Evolutionary conservation across 2,888 invertebrate species (phyloP).

Genomic region (Belgica antarctica): DNA sequence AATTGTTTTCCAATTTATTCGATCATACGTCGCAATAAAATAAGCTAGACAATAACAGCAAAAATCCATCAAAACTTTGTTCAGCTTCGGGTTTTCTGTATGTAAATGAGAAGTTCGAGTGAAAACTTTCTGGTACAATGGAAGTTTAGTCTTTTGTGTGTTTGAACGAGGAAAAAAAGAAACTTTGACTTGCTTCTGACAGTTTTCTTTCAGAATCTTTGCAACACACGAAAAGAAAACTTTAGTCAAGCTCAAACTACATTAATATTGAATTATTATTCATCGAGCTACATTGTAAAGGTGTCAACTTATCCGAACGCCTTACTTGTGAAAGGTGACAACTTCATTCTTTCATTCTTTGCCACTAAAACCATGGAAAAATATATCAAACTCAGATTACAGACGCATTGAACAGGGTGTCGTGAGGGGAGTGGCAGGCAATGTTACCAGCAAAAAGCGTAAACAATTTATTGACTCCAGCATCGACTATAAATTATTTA

Average conservation of each 20-base stretch:
- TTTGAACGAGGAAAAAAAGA: too few species aligned
- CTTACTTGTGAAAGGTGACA: neutral
- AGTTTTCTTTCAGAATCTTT: slow-evolving; percentile 5
- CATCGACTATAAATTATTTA: slow-evolving; percentile 11
- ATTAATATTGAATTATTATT: slow-evolving; percentile 24
- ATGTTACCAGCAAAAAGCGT: slow-evolving; percentile 11
- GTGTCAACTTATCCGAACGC: neutral
- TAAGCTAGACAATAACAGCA: too few species aligned
- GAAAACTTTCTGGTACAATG: too few species aligned
- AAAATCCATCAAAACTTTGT: too few species aligned
- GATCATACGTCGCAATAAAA: too few species aligned
- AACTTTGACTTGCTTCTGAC: slow-evolving; percentile 9
- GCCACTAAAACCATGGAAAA: neutral
- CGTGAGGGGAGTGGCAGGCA: neutral
- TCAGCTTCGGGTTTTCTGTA: too few species aligned
- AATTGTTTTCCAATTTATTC: too few species aligned
- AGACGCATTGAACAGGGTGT: neutral
- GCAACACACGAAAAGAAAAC: neutral
- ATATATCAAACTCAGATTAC: slow-evolving; percentile 9
- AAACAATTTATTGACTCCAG: slow-evolving; percentile 10
- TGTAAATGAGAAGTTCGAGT: too few species aligned
- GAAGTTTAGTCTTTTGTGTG: neutral
- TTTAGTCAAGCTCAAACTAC: neutral
- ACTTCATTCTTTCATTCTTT: neutral
- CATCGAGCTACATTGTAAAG: slow-evolving; percentile 1